phyloP scores from a whole-genome alignment of 2,888 invertebrate species.

The Lithophane semibrunnea region DNA sequence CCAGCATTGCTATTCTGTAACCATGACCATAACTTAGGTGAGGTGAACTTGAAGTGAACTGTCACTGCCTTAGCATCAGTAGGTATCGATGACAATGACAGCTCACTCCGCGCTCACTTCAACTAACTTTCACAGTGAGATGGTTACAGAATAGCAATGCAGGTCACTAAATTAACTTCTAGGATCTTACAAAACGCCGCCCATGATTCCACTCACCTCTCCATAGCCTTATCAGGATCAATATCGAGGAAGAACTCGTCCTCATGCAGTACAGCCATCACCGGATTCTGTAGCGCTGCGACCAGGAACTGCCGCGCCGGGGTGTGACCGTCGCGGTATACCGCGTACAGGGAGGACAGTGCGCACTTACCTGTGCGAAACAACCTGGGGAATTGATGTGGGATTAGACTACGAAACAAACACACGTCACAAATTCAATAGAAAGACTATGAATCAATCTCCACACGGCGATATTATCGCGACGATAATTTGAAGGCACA shows the following conservation, averaged over 20 bases:
- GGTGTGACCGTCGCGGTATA: constrained; percentile 96
- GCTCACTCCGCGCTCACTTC: no score
- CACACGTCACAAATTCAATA: no score
- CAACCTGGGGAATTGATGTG: constrained; percentile 87
- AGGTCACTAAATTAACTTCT: background rate
- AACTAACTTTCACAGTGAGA: no score
- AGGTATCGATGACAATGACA: no score
- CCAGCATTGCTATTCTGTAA: no score
- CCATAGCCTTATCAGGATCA: constrained; percentile 96
- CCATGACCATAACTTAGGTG: no score
- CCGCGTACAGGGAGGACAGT: constrained; percentile 96
- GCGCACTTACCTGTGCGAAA: constrained; percentile 96
- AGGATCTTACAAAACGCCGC: background rate
- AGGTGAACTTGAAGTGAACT: no score
- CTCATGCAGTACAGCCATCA: constrained; percentile 97
- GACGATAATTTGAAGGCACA: no score
- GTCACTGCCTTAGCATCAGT: no score
- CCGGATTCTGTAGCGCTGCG: constrained; percentile 97
- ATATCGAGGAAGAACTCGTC: constrained; percentile 98
- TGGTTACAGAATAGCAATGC: background rate
- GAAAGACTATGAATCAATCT: no score
- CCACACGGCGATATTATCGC: no score
- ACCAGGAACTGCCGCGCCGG: constrained; percentile 98
- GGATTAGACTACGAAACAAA: background rate
- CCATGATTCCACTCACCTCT: constrained; percentile 86